Conservation (phyloP, 2,888 invertebrate species). For the Cotesia congregata region DNA sequence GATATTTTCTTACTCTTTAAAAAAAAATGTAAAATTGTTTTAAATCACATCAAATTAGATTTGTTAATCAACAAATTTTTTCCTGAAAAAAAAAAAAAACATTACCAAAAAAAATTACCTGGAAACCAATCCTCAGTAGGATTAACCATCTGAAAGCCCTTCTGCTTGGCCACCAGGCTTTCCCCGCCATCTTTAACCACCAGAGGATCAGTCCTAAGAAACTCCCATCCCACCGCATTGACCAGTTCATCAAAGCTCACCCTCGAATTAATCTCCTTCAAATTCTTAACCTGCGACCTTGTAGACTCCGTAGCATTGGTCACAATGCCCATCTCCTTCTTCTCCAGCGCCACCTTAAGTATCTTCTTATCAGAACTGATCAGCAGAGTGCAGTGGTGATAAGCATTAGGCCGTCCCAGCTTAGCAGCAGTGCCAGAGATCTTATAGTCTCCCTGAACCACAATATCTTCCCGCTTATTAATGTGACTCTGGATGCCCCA, state of each 20-base stretch:
- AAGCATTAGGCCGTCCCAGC: conserved; percentile 88
- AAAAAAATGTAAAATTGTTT: too few species aligned
- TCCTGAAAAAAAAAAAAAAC: too few species aligned
- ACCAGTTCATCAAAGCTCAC: conserved; percentile 82
- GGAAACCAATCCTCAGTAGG: conserved; percentile 92
- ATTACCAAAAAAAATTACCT: conserved; percentile 73
- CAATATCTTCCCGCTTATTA: conserved; percentile 88
- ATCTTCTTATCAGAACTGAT: conserved; percentile 86
- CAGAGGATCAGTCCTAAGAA: conserved; percentile 80
- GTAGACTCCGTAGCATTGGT: conserved; percentile 87
- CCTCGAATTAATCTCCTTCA: conserved; percentile 81
- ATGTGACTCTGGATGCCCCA: conserved; percentile 85
- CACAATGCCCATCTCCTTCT: conserved; percentile 85
- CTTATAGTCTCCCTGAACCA: conserved; percentile 83
- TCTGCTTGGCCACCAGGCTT: conserved; percentile 80
- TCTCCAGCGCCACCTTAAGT: conserved; percentile 80
- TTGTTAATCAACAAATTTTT: too few species aligned
- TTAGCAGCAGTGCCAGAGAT: conserved; percentile 97
- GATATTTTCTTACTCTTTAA: too few species aligned
- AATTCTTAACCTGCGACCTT: conserved; percentile 85
- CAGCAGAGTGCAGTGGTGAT: conserved; percentile 97
- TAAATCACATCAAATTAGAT: too few species aligned
- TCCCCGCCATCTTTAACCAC: conserved; percentile 81
- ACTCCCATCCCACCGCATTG: conserved; percentile 87
- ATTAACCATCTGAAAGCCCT: conserved; percentile 88